Evolutionary conservation across 2,113 vertebrate genomes (phyloP), one percentile per base, ranked within the genome.

Genomic region (Climacteris rufus): DNA sequence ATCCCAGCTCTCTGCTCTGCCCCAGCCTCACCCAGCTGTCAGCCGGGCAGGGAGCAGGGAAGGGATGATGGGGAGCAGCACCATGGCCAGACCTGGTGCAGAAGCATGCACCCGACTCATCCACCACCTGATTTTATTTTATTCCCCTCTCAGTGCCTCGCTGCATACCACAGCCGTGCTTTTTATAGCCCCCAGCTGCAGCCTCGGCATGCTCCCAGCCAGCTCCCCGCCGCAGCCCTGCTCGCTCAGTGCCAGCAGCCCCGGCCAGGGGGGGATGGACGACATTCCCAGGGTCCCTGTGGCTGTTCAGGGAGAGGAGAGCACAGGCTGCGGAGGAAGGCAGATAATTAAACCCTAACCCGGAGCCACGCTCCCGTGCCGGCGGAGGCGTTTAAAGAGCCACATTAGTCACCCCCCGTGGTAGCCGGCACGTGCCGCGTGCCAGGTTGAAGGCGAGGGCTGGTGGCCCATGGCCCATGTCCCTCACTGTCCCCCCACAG

Each of bases 151-250:
- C 79, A 49, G 95, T 44, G 92, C 94, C 82, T 91, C 44, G 63
- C 88, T 91, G 82, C 92, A 76, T 94, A 85, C 96, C 90, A 24
- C 94, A 93, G 96, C 82, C 71, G 54, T 83, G 94, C 95, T 97
- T 95, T 96, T 97, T 96, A 96, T 96, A 96, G 96, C 93, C 95
- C 93, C 84, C 90, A 94, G 93, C 90, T 95, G 95, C 94, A 85
- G 83, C 88, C 66, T 88, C 75, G 59, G 85, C 90, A 9, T 72
- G 90, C 94, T 94, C 95, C 90, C 50, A 75, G 92, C 94, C 88
- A 71, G 87, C 75, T 91, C 87, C 83, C 89, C 2, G 53, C 91
- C 47, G 61, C 10, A 61, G 88, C 88, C 78, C 86, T 20, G 28
- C 89, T 92, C 7, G 0, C 76, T 95, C 24, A 0, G 18, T 93